Evolutionary conservation across 2,888 invertebrate species (phyloP), one percentile per base, ranked within the genome.

Genomic region (Drosophila meridiana): DNA sequence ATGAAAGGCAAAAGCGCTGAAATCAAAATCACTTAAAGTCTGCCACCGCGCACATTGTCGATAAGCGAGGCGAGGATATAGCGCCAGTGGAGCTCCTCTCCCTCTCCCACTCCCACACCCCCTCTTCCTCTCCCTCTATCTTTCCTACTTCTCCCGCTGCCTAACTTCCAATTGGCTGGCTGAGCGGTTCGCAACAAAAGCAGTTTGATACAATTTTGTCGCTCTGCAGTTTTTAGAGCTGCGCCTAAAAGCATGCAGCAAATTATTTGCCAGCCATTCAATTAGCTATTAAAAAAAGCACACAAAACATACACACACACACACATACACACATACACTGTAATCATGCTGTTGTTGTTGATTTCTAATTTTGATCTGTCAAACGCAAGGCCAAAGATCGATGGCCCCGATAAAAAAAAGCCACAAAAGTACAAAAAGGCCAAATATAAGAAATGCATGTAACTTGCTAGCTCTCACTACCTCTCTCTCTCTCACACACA

Each of bases 311-410:
- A 38, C 32, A 47, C 13, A 43, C 13, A 55, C 2, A 6, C 26
- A 50, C 40, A 47, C 26, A 34, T 32, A 11, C 38, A 42, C 20
- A 45, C 28, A 28, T 14, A 53, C 28, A 43, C 38, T 43, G 50
- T 48, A 64, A 32, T 30, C 28, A 32, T 30, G 32, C 62, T 43
- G 50, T 67, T 65, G 59, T 65, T 69, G 52, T 66, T 65, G 87
- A 89, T 89, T 90, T 89, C 79, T 91, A 90, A 90, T 90, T 91
- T 90, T 78, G 88, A 89, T 90, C 91, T 91, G 90, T 91, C 90
- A 91, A 86, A 87, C 79, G 84, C 90, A 91, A 79, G 82, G 79
- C 74, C 77, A 86, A 90, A 91, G 90, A 91, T 91, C 90, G 90
- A 91, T 91, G 91, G 91, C 84, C 82, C 70, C 84, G 90, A 91